Percentiles rank a stretch among this genome's conserved stretches.
Evolutionary conservation across 2,113 vertebrate species (phyloP).

Genomic region (Datnioides undecimradiatus): DNA sequence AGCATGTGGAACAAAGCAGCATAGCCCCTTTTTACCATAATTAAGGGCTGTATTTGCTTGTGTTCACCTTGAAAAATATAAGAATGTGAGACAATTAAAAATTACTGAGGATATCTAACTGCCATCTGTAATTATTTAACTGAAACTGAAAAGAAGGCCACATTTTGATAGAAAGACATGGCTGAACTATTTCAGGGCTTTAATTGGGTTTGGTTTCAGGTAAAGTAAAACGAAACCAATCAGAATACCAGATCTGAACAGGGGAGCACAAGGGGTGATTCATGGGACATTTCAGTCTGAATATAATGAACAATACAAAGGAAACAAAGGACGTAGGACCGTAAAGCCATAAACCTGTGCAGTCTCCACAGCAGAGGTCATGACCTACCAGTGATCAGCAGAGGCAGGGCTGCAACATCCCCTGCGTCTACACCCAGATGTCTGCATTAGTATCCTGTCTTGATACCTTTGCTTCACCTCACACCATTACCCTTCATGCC

Average conservation of each 20-base stretch:
- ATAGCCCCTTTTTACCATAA: not conserved
- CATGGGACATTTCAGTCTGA: not conserved
- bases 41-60: not conserved
- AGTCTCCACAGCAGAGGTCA: slow-evolving; percentile 26
- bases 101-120: not conserved
- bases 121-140: too few species aligned
- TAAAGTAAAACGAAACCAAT: not conserved
- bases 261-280: not conserved
- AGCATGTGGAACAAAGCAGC: not conserved
- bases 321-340: too few species aligned
- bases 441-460: slow-evolving; percentile 34
- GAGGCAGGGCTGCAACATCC: slow-evolving; percentile 13
- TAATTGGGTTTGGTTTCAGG: not conserved
- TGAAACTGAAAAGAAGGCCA: not conserved
- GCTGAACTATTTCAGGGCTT: not conserved
- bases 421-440: slow-evolving; percentile 15
- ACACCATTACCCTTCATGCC: slow-evolving; percentile 11
- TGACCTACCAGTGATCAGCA: slow-evolving; percentile 35
- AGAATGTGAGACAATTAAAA: not conserved
- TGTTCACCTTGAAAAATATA: not conserved
- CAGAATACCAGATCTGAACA: not conserved
- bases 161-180: not conserved
- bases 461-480: slow-evolving; percentile 51
- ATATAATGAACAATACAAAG: not conserved
- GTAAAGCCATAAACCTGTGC: slow-evolving; percentile 31